Percentiles rank a stretch among this genome's conserved stretches.
phyloP scores from a whole-genome alignment of 2,888 invertebrate species.

The Ashinkailepas kermadecensis region DNA sequence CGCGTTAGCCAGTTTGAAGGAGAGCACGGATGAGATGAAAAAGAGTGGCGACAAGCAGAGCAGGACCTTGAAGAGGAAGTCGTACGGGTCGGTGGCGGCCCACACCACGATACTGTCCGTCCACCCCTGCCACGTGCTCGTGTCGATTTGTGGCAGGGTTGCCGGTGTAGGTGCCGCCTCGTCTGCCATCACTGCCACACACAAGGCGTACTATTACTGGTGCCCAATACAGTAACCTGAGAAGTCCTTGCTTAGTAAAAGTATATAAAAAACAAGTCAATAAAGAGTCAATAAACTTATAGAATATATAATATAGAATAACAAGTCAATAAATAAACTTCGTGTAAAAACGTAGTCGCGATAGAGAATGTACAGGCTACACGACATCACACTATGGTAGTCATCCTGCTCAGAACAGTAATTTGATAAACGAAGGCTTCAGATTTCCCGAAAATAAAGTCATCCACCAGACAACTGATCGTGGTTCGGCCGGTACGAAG shows the following conservation, averaged over 20 bases:
- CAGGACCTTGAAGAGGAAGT: constrained; percentile 48
- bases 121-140: constrained; percentile 3
- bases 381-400: too few relatives aligned
- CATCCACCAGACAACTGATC: too few relatives aligned
- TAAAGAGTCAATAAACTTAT: background rate
- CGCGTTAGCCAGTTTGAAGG: constrained; percentile 48
- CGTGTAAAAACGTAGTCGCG: too few relatives aligned
- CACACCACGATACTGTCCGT: background rate
- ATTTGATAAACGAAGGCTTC: too few relatives aligned
- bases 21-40: constrained; percentile 46
- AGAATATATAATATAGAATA: too few relatives aligned
- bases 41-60: constrained; percentile 47
- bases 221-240: too few relatives aligned
- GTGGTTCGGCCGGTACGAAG: too few relatives aligned
- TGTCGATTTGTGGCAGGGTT: background rate
- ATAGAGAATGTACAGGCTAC: too few relatives aligned
- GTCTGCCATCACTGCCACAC: background rate
- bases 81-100: constrained; percentile 37
- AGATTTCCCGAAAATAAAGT: too few relatives aligned
- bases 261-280: background rate
- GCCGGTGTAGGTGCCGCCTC: background rate
- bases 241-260: background rate
- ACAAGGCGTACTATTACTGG: too few relatives aligned
- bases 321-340: background rate
- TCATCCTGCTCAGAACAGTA: too few relatives aligned